These are phyloP conservation scores for Orbicella faveolata DNA, from an alignment of 64 coral and sea anemone genomes.

Conservation along the genomic window DNA sequence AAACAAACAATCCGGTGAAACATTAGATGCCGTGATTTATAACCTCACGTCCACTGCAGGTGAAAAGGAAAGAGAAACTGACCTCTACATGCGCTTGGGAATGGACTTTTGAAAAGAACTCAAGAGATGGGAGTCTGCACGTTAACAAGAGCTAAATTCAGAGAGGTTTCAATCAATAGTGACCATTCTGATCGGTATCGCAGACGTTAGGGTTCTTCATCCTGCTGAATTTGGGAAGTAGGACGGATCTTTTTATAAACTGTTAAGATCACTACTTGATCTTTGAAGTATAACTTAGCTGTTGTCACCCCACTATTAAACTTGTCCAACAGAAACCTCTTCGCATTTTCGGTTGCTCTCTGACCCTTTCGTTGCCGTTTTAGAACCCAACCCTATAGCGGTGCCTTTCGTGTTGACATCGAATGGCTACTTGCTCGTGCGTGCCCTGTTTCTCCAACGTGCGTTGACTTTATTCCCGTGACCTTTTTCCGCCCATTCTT, in stretches of 20 bases:
- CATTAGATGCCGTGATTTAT: conserved; percentile 10
- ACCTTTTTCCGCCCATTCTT: conserved; percentile 16
- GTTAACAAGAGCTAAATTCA: conserved; percentile 11
- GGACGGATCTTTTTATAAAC: background rate
- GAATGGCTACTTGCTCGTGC: too few relatives aligned
- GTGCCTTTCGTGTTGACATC: too few relatives aligned
- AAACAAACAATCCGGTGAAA: conserved; percentile 29
- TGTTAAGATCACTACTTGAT: too few relatives aligned
- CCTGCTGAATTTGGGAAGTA: conserved; percentile 1
- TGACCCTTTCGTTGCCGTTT: conserved; percentile 26
- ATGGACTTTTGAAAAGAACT: background rate
- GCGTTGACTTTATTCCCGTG: background rate
- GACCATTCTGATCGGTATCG: conserved; percentile 21
- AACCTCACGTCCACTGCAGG: conserved; percentile 10
- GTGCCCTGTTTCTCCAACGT: background rate
- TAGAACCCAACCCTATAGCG: conserved; percentile 46
- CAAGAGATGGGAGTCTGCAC: background rate
- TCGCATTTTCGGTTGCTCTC: conserved; percentile 30
- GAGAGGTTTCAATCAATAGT: conserved; percentile 8
- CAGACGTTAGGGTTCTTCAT: conserved; percentile 8
- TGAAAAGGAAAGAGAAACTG: conserved; percentile 9
- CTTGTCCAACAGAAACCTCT: conserved; percentile 20
- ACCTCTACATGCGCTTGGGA: conserved; percentile 12
- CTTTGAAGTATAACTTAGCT: conserved; percentile 21
- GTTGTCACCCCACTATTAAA: conserved; percentile 37